phyloP scores from a whole-genome alignment of 2,888 invertebrate genomes.

The Tetropium fuscum region DNA sequence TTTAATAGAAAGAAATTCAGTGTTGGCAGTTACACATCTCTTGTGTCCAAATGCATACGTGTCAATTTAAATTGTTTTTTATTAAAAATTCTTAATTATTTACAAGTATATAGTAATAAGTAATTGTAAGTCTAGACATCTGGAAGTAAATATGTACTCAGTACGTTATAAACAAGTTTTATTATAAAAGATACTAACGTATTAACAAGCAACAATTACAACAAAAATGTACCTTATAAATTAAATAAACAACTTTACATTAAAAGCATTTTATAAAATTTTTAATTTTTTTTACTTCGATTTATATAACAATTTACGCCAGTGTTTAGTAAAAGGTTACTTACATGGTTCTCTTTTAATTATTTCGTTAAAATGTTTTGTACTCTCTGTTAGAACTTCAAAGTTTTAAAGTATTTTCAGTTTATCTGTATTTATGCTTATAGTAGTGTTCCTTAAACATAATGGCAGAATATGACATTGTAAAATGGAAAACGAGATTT shows the following conservation, averaged over 20 bases:
- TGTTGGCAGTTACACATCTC: constrained; percentile 26
- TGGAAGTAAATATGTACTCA: background rate
- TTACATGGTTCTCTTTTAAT: constrained; percentile 19
- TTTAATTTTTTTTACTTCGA: constrained; percentile 8
- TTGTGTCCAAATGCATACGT: constrained; percentile 16
- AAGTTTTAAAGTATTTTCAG: too few relatives aligned
- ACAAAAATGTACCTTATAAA: constrained; percentile 21
- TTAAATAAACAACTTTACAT: background rate
- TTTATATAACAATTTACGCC: constrained; percentile 13
- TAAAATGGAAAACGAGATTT: too few relatives aligned
- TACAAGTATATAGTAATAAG: constrained; percentile 23
- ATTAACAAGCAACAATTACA: constrained; percentile 41
- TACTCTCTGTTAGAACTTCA: background rate
- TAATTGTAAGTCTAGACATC: constrained; percentile 16
- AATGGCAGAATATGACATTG: too few relatives aligned
- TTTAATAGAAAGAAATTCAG: constrained; percentile 29
- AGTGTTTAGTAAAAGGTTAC: constrained; percentile 15
- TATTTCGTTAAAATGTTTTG: background rate
- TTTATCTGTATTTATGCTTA: too few relatives aligned
- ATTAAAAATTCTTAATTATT: constrained; percentile 26
- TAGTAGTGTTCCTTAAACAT: too few relatives aligned
- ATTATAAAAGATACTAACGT: constrained; percentile 35
- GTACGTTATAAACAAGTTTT: constrained; percentile 28
- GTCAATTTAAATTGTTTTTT: constrained; percentile 21
- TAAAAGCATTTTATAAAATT: constrained; percentile 16